A percentile compares a stretch with the other conserved stretches of the same genome.
Conservation (phyloP, 2,888 invertebrate genomes). For the Lypha dubia region DNA sequence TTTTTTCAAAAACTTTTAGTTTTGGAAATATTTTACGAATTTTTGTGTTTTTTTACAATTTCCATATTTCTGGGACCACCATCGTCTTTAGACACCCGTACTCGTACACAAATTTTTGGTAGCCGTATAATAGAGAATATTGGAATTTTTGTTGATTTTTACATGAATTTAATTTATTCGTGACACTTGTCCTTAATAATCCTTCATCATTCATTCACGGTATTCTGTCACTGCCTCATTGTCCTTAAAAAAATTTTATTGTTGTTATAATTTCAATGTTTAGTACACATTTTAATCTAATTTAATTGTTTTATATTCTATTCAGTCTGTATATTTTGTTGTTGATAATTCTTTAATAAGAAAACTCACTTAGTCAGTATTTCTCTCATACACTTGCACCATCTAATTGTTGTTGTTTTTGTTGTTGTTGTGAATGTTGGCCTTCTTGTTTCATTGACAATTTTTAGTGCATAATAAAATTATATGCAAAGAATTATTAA, state of each 20-base stretch:
- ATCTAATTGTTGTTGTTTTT: too few relatives aligned
- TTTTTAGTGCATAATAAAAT: constrained; percentile 62
- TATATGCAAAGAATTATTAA: constrained; percentile 64
- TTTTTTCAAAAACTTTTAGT: background rate
- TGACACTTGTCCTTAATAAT: constrained; percentile 36
- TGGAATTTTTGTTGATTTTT: too few relatives aligned
- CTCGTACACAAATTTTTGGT: background rate
- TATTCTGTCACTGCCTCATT: background rate
- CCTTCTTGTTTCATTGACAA: constrained; percentile 14
- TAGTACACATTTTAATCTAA: constrained; percentile 9
- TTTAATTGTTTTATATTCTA: background rate
- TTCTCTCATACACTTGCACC: background rate
- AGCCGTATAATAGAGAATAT: background rate
- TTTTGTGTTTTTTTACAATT: too few relatives aligned
- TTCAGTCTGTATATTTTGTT: background rate
- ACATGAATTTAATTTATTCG: constrained; percentile 35
- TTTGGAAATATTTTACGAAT: too few relatives aligned
- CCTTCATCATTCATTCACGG: background rate
- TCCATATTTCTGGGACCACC: too few relatives aligned
- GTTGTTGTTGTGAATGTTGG: too few relatives aligned
- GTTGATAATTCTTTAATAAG: background rate
- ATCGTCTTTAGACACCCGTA: background rate
- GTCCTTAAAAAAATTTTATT: too few relatives aligned
- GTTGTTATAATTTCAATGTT: constrained; percentile 25
- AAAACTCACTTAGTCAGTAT: too few relatives aligned